Base-by-base conservation (phyloP, 2,888 invertebrate genomes). In the Cecidostiba fungosa region DNA sequence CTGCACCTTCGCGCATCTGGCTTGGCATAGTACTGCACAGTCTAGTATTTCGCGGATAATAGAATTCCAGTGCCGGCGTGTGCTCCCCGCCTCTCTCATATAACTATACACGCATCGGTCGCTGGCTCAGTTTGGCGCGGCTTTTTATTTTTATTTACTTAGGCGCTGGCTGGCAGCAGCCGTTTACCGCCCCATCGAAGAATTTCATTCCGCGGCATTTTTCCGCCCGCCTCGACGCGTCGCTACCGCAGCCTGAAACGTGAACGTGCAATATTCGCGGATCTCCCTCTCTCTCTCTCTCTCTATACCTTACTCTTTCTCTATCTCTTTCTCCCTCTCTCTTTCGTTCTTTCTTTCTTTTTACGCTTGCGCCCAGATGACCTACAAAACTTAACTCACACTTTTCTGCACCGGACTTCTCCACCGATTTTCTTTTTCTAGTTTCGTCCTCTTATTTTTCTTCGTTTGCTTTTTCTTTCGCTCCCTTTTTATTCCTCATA, bases 21-120 rank as follows among this genome's bases (percentile, higher is more conserved):
- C 39, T 72, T 39, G 26, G 29, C 10, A 43, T 32, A 32, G 39
- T 14, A 12, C 14, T 6, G 8, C 39, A 70, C n/a, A 23, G 66
- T 36, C 50, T 39, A 83, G 77, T 78, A 78, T 50, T 69, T 84
- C 73, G 74, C 74, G 66, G 82, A 87, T 86, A 88, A 87, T 87
- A 87, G 87, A 88, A 88, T 88, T 88, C 88, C 88, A 85, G 76
- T 87, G 87, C 86, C 87, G 81, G 62, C 76, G 79, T 72, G 59
- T 62, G 54, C 72, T 26, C 70, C 26, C 39, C 36, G 26, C n/a
- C 36, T 47, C n/a, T 6, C 70, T 54, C 59, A 59, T 43, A 43
- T 14, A 43, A 14, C 19, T 70, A 14, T 36, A n/a, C 59, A 43
- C 26, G 29, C 23, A 47, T 32, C 43, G 8, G 10, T 47, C 23